Evolutionary conservation across 1,140 invertebrate genomes (phyloP), one percentile per base, ranked within the genome.

Genomic region (Drosophila watanabei): DNA sequence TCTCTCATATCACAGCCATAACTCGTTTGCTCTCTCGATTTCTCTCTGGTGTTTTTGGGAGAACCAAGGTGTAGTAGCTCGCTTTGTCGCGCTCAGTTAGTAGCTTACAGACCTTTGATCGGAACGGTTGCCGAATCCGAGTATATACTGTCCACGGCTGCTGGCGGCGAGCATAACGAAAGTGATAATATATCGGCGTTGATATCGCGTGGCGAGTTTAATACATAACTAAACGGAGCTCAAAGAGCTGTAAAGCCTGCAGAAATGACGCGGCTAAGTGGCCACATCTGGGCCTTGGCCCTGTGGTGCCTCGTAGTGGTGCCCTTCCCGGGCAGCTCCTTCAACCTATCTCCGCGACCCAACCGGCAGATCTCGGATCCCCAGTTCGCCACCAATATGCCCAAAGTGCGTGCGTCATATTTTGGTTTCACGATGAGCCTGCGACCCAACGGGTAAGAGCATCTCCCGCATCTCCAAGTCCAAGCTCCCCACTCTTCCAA

Each of bases 401-500:
- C 91, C 30, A 93, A 93, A 82, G 70, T 77, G 57, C 83, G 84
- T 77, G 84, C 88, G 63, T 93, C 93, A 82, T 93, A 93, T 79
- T 93, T 93, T 62, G 93, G 93, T 57, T 93, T 77, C 59, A 88
- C 65, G 37, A 78, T 93, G 68, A 92, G 65, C 54, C 60, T 93
- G 59, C 78, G 92, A 61, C 78, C 78, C 33, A 76, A 80, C 56
- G 89, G 92, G 92, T 93, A 82, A 93, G 49, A 30, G 89, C 85
- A 51, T 54, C 32, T 68, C 63, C 68, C 68, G 68, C 68, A 71
- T 71, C 68, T 71, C 10, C 24, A 9, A 2, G 6, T 30, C 46
- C 46, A 28, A 28, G 24, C 5, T 33, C 10, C 14, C 28, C 57
- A 24, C 28, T 16, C 24, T 6, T 20, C 41, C 37, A 39, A 77